Conservation (phyloP, 1,140 invertebrate genomes). For the Rhagoletis zephyria region DNA sequence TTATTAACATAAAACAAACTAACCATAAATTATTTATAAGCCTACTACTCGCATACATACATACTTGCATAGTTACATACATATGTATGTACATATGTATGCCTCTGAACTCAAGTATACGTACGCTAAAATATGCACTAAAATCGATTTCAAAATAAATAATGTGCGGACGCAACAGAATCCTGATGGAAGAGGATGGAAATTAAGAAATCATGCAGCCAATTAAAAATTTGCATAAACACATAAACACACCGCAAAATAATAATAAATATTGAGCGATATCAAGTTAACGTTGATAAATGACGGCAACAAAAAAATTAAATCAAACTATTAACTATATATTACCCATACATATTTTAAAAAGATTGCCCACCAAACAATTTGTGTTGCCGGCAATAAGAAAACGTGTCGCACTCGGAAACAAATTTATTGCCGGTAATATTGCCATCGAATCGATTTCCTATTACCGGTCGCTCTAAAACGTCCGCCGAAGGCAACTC, state of each 20-base stretch:
- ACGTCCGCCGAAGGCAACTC: too few relatives aligned
- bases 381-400: too few relatives aligned
- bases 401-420: too few relatives aligned
- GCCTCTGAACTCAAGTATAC: background rate
- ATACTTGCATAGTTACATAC: too few relatives aligned
- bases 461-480: too few relatives aligned
- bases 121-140: background rate
- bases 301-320: background rate
- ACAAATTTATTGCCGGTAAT: too few relatives aligned
- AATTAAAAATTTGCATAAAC: conserved; percentile 26
- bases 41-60: background rate
- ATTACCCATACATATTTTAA: too few relatives aligned
- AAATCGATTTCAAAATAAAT: conserved; percentile 12
- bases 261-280: conserved; percentile 11
- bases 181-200: background rate
- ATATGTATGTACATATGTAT: too few relatives aligned
- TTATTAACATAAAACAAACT: conserved; percentile 12
- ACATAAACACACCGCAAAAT: background rate
- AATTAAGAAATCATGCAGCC: conserved; percentile 45
- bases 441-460: too few relatives aligned
- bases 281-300: background rate
- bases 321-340: too few relatives aligned
- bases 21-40: background rate
- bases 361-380: too few relatives aligned
- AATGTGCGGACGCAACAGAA: background rate